Evolutionary conservation across 1,140 invertebrate genomes (phyloP), one percentile per base, ranked within the genome.

Genomic region (Hyles vespertilio): DNA sequence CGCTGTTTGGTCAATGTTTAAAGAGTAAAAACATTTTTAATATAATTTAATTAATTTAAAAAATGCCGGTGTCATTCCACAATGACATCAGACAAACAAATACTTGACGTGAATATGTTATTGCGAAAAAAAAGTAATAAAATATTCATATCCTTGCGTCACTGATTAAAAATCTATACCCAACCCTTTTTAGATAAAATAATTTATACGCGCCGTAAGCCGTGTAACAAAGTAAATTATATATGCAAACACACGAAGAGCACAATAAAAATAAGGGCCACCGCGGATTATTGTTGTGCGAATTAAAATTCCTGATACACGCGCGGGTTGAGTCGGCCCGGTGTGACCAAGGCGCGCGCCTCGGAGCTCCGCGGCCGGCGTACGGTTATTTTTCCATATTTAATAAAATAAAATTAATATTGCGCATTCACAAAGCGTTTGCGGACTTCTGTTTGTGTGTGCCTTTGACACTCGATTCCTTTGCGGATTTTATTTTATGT

Each of bases 261-360:
- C 68, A 79, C 69, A 79, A 80, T 75, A 81, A 83, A 84, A 82
- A 79, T 80, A 76, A 81, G 70, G 65, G 73, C 56, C 40, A n/a
- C 46, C 59, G 49, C 58, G 72, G 70, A 73, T 74, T 80, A 77
- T 56, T 54, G 58, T 52, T 64, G 65, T 69, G 56, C 67, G 71
- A 76, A 79, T 84, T 82, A 84, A 84, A 81, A 84, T 81, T 77
- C 77, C 77, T 81, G 79, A 84, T 84, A 70, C 79, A 81, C 70
- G 74, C 81, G 75, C 71, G 65, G 62, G 68, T 71, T 81, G 79
- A 82, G 72, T 79, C 73, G 69, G 69, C 67, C 67, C 74, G 79
- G 75, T 82, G 76, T 75, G 69, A 65, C 65, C 58, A 66, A 70
- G 66, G 69, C 62, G 71, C 60, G 63, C 57, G 48, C 36, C n/a